phyloP scores from a whole-genome alignment of 1,140 invertebrate genomes.

The Drosophila rhopaloa region DNA sequence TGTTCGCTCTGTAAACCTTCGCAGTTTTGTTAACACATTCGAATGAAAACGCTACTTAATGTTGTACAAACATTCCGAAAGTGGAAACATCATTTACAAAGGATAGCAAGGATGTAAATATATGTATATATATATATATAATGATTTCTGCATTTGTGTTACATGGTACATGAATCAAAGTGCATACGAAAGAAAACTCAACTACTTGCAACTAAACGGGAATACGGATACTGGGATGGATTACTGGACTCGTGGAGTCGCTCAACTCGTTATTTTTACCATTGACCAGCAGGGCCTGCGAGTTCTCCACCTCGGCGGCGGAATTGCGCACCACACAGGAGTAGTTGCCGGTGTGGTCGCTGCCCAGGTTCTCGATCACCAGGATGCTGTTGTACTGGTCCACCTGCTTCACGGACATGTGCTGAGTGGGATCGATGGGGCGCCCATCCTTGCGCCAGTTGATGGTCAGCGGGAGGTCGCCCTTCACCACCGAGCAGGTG shows the following conservation, averaged over 20 bases:
- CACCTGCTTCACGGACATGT: constrained; percentile 89
- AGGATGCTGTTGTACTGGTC: constrained; percentile 92
- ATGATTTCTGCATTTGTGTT: constrained; percentile 26
- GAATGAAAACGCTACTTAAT: constrained; percentile 67
- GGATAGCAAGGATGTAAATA: constrained; percentile 47
- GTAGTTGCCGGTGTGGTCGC: constrained; percentile 91
- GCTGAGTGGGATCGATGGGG: constrained; percentile 87
- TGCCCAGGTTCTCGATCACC: constrained; percentile 91
- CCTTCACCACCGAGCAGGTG: constrained; percentile 91
- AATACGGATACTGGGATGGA: constrained; percentile 38
- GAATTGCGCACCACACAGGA: constrained; percentile 90
- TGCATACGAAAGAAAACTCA: constrained; percentile 70
- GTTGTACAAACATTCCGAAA: constrained; percentile 79
- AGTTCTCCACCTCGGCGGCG: constrained; percentile 90
- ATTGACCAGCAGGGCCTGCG: constrained; percentile 91
- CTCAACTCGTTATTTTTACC: constrained; percentile 86
- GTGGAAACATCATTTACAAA: constrained; percentile 54
- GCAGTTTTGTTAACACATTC: constrained; percentile 75
- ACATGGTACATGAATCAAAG: constrained; percentile 66
- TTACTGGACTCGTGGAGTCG: constrained; percentile 9
- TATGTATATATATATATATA: constrained; percentile 36
- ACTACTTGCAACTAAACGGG: constrained; percentile 74
- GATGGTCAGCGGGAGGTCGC: constrained; percentile 91
- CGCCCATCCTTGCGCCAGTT: constrained; percentile 91
- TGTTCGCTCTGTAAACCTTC: constrained; percentile 68